Evolutionary conservation across 2,113 vertebrate genomes (phyloP), one percentile per base, ranked within the genome.

Genomic region (Ovibos moschatus): DNA sequence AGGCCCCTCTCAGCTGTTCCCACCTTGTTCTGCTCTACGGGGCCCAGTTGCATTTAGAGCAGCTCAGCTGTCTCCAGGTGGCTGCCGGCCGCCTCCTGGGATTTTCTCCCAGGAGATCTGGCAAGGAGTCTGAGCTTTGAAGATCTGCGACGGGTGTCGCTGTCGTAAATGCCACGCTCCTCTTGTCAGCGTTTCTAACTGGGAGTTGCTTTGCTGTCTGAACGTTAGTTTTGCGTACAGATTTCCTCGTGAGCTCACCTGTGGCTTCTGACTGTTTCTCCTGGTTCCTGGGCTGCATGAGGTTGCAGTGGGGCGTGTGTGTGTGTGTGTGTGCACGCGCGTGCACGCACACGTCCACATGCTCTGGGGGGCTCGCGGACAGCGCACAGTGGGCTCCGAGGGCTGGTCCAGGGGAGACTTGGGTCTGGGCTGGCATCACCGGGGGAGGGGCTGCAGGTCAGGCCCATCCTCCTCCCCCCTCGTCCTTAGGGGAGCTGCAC

Each of bases 151-250:
- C 5, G 0, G 6, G 28, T 6, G 19, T 33, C 5, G 17, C 78
- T n/a, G 28, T 51, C 3, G 6, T n/a, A 11, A 82, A 12, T 0
- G 10, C 9, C 30, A 2, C 1, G 6, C 2, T 6, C 45, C 17
- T 45, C 76, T n/a, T 12, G 11, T 23, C 79, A 4, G 10, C 6
- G 11, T 50, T n/a, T 23, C 33, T n/a, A 21, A 7, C 30, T 13
- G 30, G 50, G 33, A 53, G 79, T 21, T n/a, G 78, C 78, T 21
- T 47, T 33, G 47, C 9, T 51, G 17, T 51, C 47, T 51, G 16
- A 51, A n/a, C 5, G 2, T 3, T 33, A 3, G 16, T 51, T 50
- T 11, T 45, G 40, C 10, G 27, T 14, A 12, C 23, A 0, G 40
- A 83, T 4, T 7, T 50, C 45, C 78, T 83, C 28, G 28, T 25